Evolutionary conservation across 2,888 invertebrate species (phyloP).

Genomic region (Cheilosia soror): DNA sequence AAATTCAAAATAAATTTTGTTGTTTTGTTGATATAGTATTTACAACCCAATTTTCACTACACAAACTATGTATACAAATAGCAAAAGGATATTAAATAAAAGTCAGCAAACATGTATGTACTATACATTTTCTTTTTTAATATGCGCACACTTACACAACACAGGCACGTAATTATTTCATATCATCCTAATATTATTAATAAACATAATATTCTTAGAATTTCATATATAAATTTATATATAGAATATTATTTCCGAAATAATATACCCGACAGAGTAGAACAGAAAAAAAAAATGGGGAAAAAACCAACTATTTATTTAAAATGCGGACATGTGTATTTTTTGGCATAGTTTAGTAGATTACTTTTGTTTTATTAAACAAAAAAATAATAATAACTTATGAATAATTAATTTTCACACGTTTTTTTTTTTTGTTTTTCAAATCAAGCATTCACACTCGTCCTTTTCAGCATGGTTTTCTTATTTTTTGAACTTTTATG

Average conservation of each 20-base stretch:
- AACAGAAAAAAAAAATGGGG: background rate
- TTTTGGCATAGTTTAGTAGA: slow-evolving; percentile 1
- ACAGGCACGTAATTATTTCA: slow-evolving; percentile 12
- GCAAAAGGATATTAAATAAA: background rate
- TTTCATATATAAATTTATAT: slow-evolving; percentile 16
- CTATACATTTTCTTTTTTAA: background rate
- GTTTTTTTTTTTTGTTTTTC: background rate
- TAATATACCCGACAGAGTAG: background rate
- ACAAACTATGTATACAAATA: background rate
- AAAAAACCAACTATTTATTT: background rate
- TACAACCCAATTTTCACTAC: background rate
- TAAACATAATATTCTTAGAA: slow-evolving; percentile 26
- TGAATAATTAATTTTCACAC: slow-evolving; percentile 9
- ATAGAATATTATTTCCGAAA: slow-evolving; percentile 29
- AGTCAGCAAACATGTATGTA: background rate
- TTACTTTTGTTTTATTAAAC: background rate
- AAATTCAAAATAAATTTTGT: background rate
- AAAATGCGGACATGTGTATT: slow-evolving; percentile 7
- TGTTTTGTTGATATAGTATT: slow-evolving; percentile 3
- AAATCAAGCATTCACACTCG: background rate
- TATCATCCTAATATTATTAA: slow-evolving; percentile 22
- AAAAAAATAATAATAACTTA: background rate
- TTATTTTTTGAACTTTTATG: slow-evolving; percentile 4
- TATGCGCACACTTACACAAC: slow-evolving; percentile 35
- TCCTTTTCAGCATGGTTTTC: slow-evolving; percentile 10